Base-by-base conservation (phyloP, 2,113 vertebrate species). In the Melierax canorus region DNA sequence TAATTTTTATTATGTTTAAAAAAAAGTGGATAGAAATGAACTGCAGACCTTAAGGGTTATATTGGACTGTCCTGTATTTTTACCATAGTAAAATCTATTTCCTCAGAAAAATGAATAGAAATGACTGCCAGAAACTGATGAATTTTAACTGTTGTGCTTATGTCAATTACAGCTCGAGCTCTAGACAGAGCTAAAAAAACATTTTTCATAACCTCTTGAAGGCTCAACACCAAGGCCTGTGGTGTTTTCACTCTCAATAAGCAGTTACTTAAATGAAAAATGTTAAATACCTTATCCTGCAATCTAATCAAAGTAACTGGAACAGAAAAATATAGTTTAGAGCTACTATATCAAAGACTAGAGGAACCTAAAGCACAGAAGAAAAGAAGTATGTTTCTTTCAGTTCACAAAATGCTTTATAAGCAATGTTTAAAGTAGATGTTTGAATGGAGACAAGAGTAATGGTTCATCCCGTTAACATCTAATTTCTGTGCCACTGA, bases 71-170 rank as follows among this genome's bases (percentile, higher is more conserved):
- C 56, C 48, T 67, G 43, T 96, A 68, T 81, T 95, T 96, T 96
- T 84, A 83, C 43, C 20, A 48, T 4, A 90, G 59, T 67, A 86
- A 92, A 90, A 90, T 72, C 12, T 68, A 34, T 88, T 97, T 94
- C 60, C 59, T 94, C 68, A 88, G 76, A 64, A 93, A 95, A 91
- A 81, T 73, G 12, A 71, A 79, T 11, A 86, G 23, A 81, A 95
- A 73, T 45, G 23, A 51, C 39, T 91, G 43, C 39, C 56, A 88
- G 88, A 92, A 96, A 92, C 21, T 7, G 43, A 64, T 81, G 10
- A 62, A 90, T 91, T 95, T 90, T 89, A 96, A 82, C 56, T 81
- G n/a, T 69, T 88, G 36, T 89, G 45, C 59, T 88, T 94, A 86
- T 43, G 36, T 88, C 38, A 93, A 8, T 86, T 91, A 92, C 71